These are phyloP conservation scores for Enteromius thamalakanensis DNA, from an alignment of 2,797 vertebrate species.

Conservation along the genomic window DNA sequence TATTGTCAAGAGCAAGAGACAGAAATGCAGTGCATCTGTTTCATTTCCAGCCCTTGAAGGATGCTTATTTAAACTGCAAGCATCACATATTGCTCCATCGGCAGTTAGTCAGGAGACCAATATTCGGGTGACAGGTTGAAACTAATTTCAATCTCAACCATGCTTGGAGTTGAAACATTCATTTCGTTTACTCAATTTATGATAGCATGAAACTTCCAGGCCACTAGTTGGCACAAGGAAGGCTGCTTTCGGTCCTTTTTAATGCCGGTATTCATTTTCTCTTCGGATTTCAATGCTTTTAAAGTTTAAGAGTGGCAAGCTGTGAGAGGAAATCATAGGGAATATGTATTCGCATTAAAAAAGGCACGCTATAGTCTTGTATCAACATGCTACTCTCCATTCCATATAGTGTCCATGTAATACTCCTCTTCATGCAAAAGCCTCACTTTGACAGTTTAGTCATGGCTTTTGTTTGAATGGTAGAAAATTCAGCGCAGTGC, in stretches of 20 bases:
- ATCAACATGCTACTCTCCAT: neutral
- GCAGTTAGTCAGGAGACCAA: conserved; percentile 49
- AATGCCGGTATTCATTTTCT: neutral
- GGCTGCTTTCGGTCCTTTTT: neutral
- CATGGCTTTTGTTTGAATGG: conserved; percentile 34
- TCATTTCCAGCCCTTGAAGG: conserved; percentile 45
- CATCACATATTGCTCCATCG: conserved; percentile 39
- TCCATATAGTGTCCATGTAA: conserved; percentile 7
- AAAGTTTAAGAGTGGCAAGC: neutral
- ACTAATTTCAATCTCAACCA: conserved; percentile 49
- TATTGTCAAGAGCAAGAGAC: conserved; percentile 49
- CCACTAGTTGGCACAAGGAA: neutral
- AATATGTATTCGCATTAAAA: neutral
- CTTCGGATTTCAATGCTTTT: neutral
- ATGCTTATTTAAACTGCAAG: conserved; percentile 51
- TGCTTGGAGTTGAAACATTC: conserved; percentile 41
- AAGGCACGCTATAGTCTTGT: neutral
- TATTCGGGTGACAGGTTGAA: conserved; percentile 35
- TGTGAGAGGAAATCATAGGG: neutral
- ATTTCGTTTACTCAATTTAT: conserved; percentile 46
- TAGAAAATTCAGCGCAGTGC: neutral
- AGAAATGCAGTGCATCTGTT: conserved; percentile 29
- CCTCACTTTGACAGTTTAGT: conserved; percentile 11
- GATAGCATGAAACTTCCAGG: conserved; percentile 37
- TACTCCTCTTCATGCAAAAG: conserved; percentile 9